Evolutionary conservation across 2,797 vertebrate genomes (phyloP), one percentile per base, ranked within the genome.

Genomic region (Erethizon dorsatum): DNA sequence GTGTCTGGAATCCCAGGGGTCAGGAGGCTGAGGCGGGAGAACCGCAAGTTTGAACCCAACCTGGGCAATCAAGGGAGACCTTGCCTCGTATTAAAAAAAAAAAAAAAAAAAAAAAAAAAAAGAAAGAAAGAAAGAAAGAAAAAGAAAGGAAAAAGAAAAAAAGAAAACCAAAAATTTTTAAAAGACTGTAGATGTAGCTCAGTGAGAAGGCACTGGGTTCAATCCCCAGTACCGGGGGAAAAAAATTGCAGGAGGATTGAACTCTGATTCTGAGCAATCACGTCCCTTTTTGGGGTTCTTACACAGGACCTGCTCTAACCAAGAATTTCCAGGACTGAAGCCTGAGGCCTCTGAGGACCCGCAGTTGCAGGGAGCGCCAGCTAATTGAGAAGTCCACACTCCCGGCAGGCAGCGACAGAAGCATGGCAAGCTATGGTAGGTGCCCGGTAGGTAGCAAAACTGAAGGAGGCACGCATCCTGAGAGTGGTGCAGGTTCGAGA

Each of bases 371-470:
- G 3, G 20, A 10, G 22, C 45, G 7, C 57, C 47, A 0, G 37
- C 14, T 41, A 31, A 37, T 2, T 0, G 31, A 57, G 45, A 24
- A 12, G 2, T 41, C n/a, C n/a, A 22, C 45, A 11, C 37, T 26
- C 80, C 4, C 4, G 2, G 18, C 7, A 14, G 11, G 65, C 78
- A 2, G n/a, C 15, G 1, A 14, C 45, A 0, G 3, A 5, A 24
- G 57, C 4, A 2, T 45, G n/a, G 54, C 15, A 12, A 47, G 14
- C 20, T 67, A 59, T 9, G 14, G 13, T 5, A 17, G 41, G 4
- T 37, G 20, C 11, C 13, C 4, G 28, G 59, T 12, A 41, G 37
- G 37, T 41, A 41, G 1, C 77, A 75, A 31, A 31, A 12, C 59
- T 90, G 87, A 92, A 92, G 93, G 92, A 79, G 52, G 73, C 69